phyloP scores from a whole-genome alignment of 2,797 vertebrate genomes.

The Sebastes glaucus region DNA sequence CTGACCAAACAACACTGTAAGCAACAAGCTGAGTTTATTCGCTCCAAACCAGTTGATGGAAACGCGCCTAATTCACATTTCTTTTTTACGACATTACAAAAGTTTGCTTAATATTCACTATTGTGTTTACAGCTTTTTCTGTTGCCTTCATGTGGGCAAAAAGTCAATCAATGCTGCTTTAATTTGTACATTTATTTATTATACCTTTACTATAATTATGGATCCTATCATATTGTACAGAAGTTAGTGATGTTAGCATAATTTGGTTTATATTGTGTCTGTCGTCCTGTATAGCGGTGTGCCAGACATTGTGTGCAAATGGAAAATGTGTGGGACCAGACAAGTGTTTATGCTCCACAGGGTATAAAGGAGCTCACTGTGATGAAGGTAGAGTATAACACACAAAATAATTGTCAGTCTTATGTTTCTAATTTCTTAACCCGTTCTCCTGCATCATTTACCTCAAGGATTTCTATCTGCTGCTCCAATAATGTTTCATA shows the following conservation, averaged over 20 bases:
- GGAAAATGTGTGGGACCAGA: constrained; percentile 74
- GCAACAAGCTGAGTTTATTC: too few species aligned
- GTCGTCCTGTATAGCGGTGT: constrained; percentile 63
- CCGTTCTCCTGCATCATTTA: constrained; percentile 53
- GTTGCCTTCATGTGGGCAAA: background rate
- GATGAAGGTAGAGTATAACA: constrained; percentile 69
- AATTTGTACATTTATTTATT: background rate
- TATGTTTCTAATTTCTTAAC: constrained; percentile 50
- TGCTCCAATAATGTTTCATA: constrained; percentile 57
- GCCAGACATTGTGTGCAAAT: constrained; percentile 67
- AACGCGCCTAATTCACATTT: too few species aligned
- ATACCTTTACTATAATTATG: background rate
- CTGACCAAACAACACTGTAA: too few species aligned
- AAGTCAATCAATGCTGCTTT: background rate
- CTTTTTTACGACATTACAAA: too few species aligned
- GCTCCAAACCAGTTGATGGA: too few species aligned
- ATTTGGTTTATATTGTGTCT: background rate
- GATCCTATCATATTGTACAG: background rate
- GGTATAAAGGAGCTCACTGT: constrained; percentile 72
- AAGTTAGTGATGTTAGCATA: background rate
- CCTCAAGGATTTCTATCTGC: constrained; percentile 46
- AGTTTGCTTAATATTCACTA: too few species aligned
- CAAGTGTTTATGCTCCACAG: constrained; percentile 74
- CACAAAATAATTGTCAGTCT: constrained; percentile 20
- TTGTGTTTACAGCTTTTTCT: background rate